phyloP scores from a whole-genome alignment of 2,888 invertebrate species.

The Scrobipalpa costella region DNA sequence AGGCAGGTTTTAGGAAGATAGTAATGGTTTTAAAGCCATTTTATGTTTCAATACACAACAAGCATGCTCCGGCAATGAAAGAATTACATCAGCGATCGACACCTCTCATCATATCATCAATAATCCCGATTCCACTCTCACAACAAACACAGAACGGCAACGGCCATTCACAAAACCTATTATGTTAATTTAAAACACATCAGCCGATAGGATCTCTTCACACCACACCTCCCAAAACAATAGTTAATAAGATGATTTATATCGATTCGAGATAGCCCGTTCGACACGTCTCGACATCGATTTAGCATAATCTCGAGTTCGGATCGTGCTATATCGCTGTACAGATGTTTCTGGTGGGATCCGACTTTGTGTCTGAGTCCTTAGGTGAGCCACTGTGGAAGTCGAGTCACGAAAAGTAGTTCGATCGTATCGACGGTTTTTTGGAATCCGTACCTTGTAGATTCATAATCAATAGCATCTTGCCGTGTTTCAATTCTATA shows the following conservation, averaged over 20 bases:
- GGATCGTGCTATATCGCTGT: conserved; percentile 73
- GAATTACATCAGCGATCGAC: conserved; percentile 22
- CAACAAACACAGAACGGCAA: conserved; percentile 73
- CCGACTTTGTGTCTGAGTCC: conserved; percentile 23
- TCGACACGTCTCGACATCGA: conserved; percentile 77
- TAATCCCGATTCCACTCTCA: conserved; percentile 49
- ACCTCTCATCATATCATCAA: conserved; percentile 28
- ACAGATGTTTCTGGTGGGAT: conserved; percentile 64
- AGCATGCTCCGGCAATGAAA: neutral
- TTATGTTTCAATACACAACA: neutral
- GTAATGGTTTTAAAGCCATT: neutral
- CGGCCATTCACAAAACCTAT: conserved; percentile 81
- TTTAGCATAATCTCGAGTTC: conserved; percentile 77
- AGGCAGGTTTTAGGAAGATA: too few relatives aligned
- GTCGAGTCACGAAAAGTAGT: conserved; percentile 18
- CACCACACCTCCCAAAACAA: conserved; percentile 81
- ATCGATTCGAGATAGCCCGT: conserved; percentile 74
- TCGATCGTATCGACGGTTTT: conserved; percentile 17
- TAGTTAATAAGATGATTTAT: conserved; percentile 82
- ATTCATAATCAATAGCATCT: conserved; percentile 3
- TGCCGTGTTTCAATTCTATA: conserved; percentile 8
- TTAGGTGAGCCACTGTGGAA: conserved; percentile 14
- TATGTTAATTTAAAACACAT: conserved; percentile 82
- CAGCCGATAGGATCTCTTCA: conserved; percentile 78
- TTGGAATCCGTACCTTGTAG: conserved; percentile 16